Evolutionary conservation across 2,888 invertebrate species (phyloP).

Genomic region (Drosophila incognita): DNA sequence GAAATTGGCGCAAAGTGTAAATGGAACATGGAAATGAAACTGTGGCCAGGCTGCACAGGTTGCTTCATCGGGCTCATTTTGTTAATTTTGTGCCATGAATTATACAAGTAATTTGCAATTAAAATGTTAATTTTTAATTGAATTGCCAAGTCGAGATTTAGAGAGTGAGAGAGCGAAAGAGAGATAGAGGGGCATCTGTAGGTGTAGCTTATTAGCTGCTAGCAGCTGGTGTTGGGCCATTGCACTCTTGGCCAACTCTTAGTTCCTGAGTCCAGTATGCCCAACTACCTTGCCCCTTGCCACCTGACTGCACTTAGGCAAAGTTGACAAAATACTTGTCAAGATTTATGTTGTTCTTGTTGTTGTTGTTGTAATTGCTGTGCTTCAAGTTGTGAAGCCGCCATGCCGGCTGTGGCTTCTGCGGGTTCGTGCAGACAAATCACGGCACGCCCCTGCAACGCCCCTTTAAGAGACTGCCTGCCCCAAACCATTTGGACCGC

Average conservation of each 20-base stretch:
- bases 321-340: conserved; percentile 81
- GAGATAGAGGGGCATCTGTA: conserved; percentile 33
- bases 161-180: conserved; percentile 21
- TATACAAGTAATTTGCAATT: conserved; percentile 77
- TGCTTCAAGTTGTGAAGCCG: conserved; percentile 56
- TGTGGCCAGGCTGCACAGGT: neutral
- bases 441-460: conserved; percentile 23
- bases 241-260: conserved; percentile 44
- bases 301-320: conserved; percentile 25
- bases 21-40: conserved; percentile 11
- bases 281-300: neutral
- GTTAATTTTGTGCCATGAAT: conserved; percentile 41
- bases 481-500: conserved; percentile 17
- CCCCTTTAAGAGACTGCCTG: conserved; percentile 26
- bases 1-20: neutral
- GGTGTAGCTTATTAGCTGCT: conserved; percentile 67
- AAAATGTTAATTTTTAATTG: conserved; percentile 83
- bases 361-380: conserved; percentile 66
- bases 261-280: conserved; percentile 50
- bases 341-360: conserved; percentile 49
- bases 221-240: conserved; percentile 20
- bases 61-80: conserved; percentile 31
- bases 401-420: conserved; percentile 54
- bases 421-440: conserved; percentile 65
- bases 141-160: conserved; percentile 56